phyloP scores from a whole-genome alignment of 2,797 vertebrate species.

The Sebastiscus albofasciatus region DNA sequence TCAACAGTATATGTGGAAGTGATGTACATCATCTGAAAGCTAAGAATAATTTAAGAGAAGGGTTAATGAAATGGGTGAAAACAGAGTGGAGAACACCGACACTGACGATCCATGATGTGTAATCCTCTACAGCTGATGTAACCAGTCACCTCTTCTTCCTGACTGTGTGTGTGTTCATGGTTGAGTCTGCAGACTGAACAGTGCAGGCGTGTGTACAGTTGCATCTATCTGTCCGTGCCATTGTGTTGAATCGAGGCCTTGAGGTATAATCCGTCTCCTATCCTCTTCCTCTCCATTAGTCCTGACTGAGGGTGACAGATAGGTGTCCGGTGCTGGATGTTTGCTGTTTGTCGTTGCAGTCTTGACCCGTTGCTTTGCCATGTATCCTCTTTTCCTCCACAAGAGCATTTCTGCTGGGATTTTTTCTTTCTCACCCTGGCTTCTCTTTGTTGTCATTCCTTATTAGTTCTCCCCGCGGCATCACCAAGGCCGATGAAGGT shows the following conservation, averaged over 20 bases:
- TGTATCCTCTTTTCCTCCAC: conserved; percentile 43
- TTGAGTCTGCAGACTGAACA: neutral
- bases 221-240: conserved; percentile 20
- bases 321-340: conserved; percentile 47
- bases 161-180: neutral
- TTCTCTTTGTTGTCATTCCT: conserved; percentile 64
- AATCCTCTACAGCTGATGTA: neutral
- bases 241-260: conserved; percentile 43
- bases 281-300: neutral
- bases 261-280: conserved; percentile 48
- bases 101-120: neutral
- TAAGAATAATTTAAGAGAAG: no score
- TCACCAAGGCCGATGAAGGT: conserved; percentile 55
- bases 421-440: conserved; percentile 22
- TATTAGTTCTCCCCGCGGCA: conserved; percentile 64
- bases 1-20: no score
- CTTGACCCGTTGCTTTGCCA: conserved; percentile 43
- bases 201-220: neutral
- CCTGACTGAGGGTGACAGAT: conserved; percentile 52
- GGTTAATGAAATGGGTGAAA: neutral
- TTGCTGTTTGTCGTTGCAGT: conserved; percentile 44
- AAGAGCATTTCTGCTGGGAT: conserved; percentile 54
- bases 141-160: neutral
- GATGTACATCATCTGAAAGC: no score
- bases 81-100: neutral